Evolutionary conservation across 2,797 vertebrate species (phyloP), one percentile per base, ranked within the genome.

Genomic region (Harpagifer antarcticus): DNA sequence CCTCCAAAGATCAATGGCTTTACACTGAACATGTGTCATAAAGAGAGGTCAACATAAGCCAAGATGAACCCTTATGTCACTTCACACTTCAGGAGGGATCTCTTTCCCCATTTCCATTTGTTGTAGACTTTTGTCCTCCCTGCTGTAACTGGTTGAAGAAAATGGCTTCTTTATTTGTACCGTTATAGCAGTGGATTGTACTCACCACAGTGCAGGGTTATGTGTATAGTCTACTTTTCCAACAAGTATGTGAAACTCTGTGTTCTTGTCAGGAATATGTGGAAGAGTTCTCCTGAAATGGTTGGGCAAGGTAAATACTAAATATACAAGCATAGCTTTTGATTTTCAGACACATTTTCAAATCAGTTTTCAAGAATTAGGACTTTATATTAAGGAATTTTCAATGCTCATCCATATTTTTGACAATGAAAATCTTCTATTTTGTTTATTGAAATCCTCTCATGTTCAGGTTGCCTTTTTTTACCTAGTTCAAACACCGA

Each of bases 41-140:
- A 74, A 68, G 60, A 50, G 50, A 84, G 37, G 53, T 81, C 86
- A 66, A 76, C 78, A 59, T 45, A 64, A 75, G 63, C 78, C 3
- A 90, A 90, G 84, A 94, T 93, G 91, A 94, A 94, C 77, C 91
- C 89, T 54, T 93, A 91, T 61, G 86, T 88, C 57, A 92, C 86
- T 13, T 92, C 86, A 81, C 87, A 93, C 83, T 93, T 92, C 66
- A 88, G 93, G 88, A 91, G 84, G 86, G 84, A 93, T 87, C 84
- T 92, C n/a, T 94, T 93, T 74, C 89, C 90, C 55, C 88, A 88
- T 83, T 94, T 93, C 61, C 72, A 91, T 82, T 91, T 92, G 81
- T 93, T 94, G 88, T 88, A 90, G 75, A 69, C 54, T 17, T 69
- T 79, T 57, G 47, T 62, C 60, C 33, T 40, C 52, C 62, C 40